These are phyloP conservation scores for Machimus atricapillus DNA, from an alignment of 2,888 invertebrate genomes.

Conservation along the genomic window DNA sequence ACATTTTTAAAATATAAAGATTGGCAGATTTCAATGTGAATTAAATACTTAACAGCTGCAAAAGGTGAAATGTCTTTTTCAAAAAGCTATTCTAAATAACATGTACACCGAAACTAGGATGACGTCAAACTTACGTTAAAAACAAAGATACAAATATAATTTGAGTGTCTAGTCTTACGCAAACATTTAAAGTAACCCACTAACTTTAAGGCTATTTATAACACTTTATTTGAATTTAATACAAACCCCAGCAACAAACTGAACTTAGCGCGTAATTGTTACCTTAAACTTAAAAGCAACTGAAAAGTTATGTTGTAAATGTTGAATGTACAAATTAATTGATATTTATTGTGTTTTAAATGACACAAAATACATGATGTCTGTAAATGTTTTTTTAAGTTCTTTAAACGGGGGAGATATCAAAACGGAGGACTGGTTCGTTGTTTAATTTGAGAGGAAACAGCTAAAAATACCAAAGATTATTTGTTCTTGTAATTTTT, in stretches of 20 bases:
- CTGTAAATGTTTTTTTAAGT: background rate
- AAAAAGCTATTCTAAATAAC: background rate
- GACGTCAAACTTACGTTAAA: background rate
- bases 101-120: background rate
- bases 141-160: background rate
- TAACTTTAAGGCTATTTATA: background rate
- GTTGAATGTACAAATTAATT: slow-evolving; percentile 14
- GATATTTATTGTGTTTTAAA: background rate
- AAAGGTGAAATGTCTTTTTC: background rate
- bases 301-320: background rate
- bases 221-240: background rate
- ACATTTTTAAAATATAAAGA: background rate
- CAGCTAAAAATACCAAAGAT: slow-evolving; percentile 48
- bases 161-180: slow-evolving; percentile 32
- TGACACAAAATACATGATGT: background rate
- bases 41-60: background rate
- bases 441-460: slow-evolving; percentile 24
- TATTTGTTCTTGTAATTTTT: background rate
- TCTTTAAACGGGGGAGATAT: background rate
- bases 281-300: background rate
- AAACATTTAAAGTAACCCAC: background rate
- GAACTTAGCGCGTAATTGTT: slow-evolving; percentile 24
- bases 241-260: background rate
- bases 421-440: background rate
- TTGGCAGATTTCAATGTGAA: background rate